phyloP scores from a whole-genome alignment of 2,888 invertebrate species.

The Lasioglossum pauxillum region DNA sequence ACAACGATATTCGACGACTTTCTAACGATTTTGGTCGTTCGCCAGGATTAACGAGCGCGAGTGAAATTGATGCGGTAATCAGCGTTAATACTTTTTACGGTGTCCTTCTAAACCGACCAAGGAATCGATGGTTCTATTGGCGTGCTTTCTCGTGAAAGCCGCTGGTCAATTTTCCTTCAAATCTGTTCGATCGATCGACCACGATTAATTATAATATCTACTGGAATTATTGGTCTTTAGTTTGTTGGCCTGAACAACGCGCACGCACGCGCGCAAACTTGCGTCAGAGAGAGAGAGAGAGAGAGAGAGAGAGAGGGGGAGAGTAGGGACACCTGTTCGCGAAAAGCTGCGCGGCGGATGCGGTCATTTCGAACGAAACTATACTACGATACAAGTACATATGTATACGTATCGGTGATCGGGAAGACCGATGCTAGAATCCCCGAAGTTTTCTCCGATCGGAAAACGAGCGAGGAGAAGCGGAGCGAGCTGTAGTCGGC shows the following conservation, averaged over 20 bases:
- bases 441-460: neutral
- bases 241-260: neutral
- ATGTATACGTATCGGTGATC: neutral
- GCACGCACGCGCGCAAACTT: neutral
- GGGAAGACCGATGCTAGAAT: neutral
- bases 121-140: neutral
- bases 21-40: constrained; percentile 30
- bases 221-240: neutral
- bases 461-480: neutral
- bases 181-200: neutral
- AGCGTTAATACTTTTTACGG: neutral
- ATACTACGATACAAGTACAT: neutral
- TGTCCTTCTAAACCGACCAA: neutral
- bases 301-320: neutral
- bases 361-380: neutral
- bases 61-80: constrained; percentile 45
- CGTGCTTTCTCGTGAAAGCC: neutral
- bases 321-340: neutral
- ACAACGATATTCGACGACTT: constrained; percentile 13
- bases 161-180: neutral
- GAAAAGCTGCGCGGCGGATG: constrained; percentile 1
- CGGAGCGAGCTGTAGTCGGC: neutral
- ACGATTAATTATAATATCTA: neutral
- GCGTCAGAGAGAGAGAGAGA: neutral
- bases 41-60: constrained; percentile 25